Base-by-base conservation (phyloP, 2,113 vertebrate genomes). In the Chaetops frenatus region DNA sequence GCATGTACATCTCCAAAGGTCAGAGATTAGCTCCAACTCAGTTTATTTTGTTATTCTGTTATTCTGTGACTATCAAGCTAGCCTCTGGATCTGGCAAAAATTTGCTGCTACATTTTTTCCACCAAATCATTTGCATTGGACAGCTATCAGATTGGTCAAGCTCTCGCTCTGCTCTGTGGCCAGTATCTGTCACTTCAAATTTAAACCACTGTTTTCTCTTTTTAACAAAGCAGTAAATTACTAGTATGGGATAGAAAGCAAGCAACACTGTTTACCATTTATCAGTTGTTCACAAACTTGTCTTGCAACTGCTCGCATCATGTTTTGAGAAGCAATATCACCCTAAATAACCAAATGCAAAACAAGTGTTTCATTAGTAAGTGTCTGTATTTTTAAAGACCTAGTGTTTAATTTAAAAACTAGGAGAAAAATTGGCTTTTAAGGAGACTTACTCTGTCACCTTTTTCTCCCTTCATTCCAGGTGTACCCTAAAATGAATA, bases 281-380 rank as follows among this genome's bases (percentile, higher is more conserved):
- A 99, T 99, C 71, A 99, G 85, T 77, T 99, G 99, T 96, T 99
- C 99, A 61, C 99, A 99, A 56, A 99, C 99, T 98, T 99, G 99
- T 98, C 99, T 98, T 96, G 99, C 99, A 78, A 99, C 99, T 82
- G 99, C 98, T 56, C 99, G 97, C 99, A 99, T 99, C 99, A 99
- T 99, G 96, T 99, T 99, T 98, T 99, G 99, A 85, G 99, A 99
- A 93, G 99, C 99, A 48, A 99, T 98, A 91, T 99, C 99, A n/a
- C 99, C 99, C 99, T 99, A 96, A 96, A 95, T 56, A 93, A 94
- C 56, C 48, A 90, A 96, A 97, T 61, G 16, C 62, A 92, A 96
- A 97, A 45, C 14, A 94, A 58, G 17, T 27, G 61, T 54, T 89
- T 69, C 10, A 74, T 97, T 96, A 98, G 57, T 35, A 90, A 73